Evolutionary conservation across 2,888 invertebrate genomes (phyloP), one percentile per base, ranked within the genome.

Genomic region (Phaonia tiefii): DNA sequence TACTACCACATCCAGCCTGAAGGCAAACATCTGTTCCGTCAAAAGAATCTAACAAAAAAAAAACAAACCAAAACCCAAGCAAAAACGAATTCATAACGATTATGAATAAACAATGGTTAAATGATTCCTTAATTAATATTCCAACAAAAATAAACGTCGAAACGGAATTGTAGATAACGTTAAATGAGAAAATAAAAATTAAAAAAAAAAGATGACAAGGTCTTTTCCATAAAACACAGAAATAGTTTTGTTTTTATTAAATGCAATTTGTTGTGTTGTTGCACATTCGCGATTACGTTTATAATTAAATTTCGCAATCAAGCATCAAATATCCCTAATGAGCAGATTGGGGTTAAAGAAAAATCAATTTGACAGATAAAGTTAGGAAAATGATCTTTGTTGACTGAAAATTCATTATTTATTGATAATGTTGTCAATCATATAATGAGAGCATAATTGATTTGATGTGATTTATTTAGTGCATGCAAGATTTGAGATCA

Each of bases 21-120:
- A 72, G 81, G 78, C 78, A 81, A 78, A 75, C 81, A 81, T 71
- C 78, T 81, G 81, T 78, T 78, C 67, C 51, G 37, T 63, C 15
- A 22, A 78, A 69, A 71, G 26, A 63, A 63, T 42, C 60, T 22
- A 42, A 54, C 7, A 60, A 10, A 17, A 63, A 63, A 60, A 63
- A 63, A 44, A 44, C n/a, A n/a, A n/a, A n/a, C n/a, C n/a, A n/a
- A n/a, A n/a, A n/a, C n/a, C n/a, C n/a, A n/a, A n/a, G n/a, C n/a
- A n/a, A n/a, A n/a, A 44, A 8, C 4, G 7, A n/a, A 58, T 22
- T 63, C 13, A 11, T 13, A 22, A 63, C 63, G 42, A 63, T 63
- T 63, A 63, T 63, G 63, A 63, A 63, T 63, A 63, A 63, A 63
- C 63, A 63, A 42, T 42, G 63, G 63, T 63, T 63, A 63, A 63